Conservation (phyloP, 2,113 vertebrate genomes). For the Oncorhynchus nerka region DNA sequence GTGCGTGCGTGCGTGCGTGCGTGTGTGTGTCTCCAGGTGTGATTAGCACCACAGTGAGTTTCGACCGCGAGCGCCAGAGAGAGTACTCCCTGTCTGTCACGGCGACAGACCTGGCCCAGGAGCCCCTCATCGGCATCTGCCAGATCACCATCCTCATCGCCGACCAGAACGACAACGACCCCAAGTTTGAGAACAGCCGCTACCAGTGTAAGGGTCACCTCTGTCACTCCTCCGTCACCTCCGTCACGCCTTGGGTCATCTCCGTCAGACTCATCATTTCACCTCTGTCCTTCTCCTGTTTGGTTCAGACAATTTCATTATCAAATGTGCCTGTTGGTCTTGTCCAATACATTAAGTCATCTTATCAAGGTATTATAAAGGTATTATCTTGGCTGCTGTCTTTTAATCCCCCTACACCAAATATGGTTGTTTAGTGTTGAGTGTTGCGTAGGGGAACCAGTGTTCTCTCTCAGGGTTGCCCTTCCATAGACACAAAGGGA, state of each 20-base stretch:
- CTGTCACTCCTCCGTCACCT: too few species aligned
- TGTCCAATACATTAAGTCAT: too few species aligned
- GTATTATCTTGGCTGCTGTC: background rate
- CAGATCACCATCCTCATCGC: slow-evolving; percentile 77
- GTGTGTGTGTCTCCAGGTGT: slow-evolving; percentile 65
- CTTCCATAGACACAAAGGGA: background rate
- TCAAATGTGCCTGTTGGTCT: background rate
- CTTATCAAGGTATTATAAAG: too few species aligned
- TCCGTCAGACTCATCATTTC: too few species aligned
- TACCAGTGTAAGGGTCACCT: slow-evolving; percentile 77
- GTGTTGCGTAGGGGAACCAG: background rate
- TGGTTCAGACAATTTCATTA: too few species aligned
- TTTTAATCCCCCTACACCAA: background rate
- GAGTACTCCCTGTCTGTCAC: slow-evolving; percentile 80
- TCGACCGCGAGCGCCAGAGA: slow-evolving; percentile 83
- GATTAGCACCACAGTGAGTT: slow-evolving; percentile 77
- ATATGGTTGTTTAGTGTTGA: background rate
- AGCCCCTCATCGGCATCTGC: slow-evolving; percentile 84
- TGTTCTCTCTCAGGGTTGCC: background rate
- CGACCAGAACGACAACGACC: slow-evolving; percentile 88
- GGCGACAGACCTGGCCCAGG: slow-evolving; percentile 81
- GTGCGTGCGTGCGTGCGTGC: too few species aligned
- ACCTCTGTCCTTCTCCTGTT: too few species aligned
- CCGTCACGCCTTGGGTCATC: background rate
- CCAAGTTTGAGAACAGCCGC: slow-evolving; percentile 86